Evolutionary conservation across 37 sponge, comb jelly and placozoan genomes (phyloP), one percentile per base, ranked within the genome.

Genomic region (Chondrosia reniformis): DNA sequence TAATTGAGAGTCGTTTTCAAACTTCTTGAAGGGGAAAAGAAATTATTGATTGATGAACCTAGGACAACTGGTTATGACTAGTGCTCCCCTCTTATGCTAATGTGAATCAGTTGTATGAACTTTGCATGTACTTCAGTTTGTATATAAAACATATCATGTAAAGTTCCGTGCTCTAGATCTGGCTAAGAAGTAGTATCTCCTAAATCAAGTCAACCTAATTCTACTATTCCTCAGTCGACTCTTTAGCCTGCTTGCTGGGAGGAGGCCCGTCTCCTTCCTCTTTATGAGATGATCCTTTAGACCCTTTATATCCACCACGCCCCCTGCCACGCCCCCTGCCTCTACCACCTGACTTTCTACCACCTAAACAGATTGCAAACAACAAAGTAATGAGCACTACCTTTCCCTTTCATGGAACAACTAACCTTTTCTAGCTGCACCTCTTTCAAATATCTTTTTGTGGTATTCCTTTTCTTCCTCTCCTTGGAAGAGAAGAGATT

Each of bases 401-500:
- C 58, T 6, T 6, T 2, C 58, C 58, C 27, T 28, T 6, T 6
- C 58, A 56, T 6, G 7, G 27, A 24, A 3, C 58, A 56, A 2
- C 30, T 41, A 46, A 31, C 25, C 52, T 56, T 81, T 86, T 44
- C 33, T 81, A 38, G 77, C 77, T 22, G 15, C 0, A 7, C 34
- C 42, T n/a, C 24, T 31, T 8, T 83, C 76, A 34, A 54, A 45
- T 10, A 61, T 64, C 41, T 83, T 83, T 46, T 67, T 46, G 80
- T 83, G 83, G 46, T 88, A 83, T 1, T 43, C 69, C n/a, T 79
- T 57, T 52, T 88, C 88, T 71, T 84, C 84, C 3, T 76, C 77
- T 41, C 80, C 85, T 88, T 65, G 0, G 65, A 22, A 10, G 25
- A 46, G 31, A 0, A 45, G 15, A 49, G 52, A 10, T 15, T 19